Conservation (phyloP, 64 coral and sea anemone species). For the Exaiptasia diaphana region DNA sequence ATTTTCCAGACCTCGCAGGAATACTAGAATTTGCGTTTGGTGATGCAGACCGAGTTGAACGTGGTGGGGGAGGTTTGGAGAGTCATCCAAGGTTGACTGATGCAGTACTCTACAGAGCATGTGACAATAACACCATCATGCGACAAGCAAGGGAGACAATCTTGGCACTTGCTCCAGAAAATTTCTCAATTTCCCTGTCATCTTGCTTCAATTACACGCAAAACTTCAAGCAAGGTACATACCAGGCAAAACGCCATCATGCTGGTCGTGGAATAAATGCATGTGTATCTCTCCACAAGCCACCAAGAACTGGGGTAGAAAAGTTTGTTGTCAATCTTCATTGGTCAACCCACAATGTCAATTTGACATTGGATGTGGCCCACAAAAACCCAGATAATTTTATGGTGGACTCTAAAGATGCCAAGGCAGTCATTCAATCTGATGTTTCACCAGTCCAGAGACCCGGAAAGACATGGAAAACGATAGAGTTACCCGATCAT, state of each 20-base stretch:
- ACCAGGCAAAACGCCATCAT: constrained; percentile 37
- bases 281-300: constrained; percentile 33
- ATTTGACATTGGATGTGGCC: not conserved
- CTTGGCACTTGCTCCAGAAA: constrained; percentile 7
- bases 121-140: constrained; percentile 6
- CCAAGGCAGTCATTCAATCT: constrained; percentile 19
- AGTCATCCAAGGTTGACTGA: constrained; percentile 53
- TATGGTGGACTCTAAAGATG: constrained; percentile 29
- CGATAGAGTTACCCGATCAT: constrained; percentile 18
- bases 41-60: not conserved
- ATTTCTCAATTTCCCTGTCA: constrained; percentile 31
- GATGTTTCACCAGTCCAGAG: constrained; percentile 45
- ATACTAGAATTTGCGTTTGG: constrained; percentile 60
- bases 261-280: not conserved
- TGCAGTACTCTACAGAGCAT: constrained; percentile 9
- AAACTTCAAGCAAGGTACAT: constrained; percentile 20
- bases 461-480: constrained; percentile 40
- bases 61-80: constrained; percentile 34
- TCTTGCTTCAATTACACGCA: constrained; percentile 48
- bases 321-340: constrained; percentile 41
- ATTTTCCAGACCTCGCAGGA: constrained; percentile 53
- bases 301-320: constrained; percentile 40
- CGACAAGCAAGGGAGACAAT: constrained; percentile 4
- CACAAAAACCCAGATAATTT: not conserved
- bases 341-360: constrained; percentile 50